These are phyloP conservation scores for Butorides virescens DNA, from an alignment of 2,113 vertebrate species.

Conservation along the genomic window DNA sequence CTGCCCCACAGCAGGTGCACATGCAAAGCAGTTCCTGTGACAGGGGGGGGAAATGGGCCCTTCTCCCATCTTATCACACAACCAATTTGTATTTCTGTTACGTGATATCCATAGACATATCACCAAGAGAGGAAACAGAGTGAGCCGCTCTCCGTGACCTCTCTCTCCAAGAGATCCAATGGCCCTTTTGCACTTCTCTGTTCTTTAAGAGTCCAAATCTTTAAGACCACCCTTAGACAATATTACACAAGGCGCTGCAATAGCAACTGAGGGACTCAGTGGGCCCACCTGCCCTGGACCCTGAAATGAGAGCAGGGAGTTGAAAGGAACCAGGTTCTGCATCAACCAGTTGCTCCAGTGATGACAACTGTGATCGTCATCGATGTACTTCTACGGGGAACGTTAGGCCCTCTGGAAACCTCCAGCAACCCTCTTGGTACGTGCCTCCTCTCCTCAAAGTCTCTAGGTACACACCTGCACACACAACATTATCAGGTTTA, in stretches of 20 bases:
- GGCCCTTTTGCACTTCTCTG: not conserved
- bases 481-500: not conserved
- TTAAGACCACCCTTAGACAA: too few relatives aligned
- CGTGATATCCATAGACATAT: fast-evolving
- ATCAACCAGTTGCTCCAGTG: not conserved
- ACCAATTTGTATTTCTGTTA: not conserved
- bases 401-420: not conserved
- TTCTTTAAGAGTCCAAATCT: not conserved
- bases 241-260: not conserved
- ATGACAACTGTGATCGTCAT: not conserved
- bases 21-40: not conserved
- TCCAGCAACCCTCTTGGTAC: not conserved
- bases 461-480: not conserved
- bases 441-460: not conserved
- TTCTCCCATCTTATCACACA: not conserved
- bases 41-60: too few relatives aligned
- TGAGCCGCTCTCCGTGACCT: not conserved
- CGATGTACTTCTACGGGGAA: not conserved
- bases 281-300: too few relatives aligned
- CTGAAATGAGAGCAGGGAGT: not conserved
- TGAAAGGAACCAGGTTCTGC: not conserved
- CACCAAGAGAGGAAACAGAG: not conserved
- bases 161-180: not conserved
- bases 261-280: not conserved
- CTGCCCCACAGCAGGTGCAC: not conserved